Base-by-base conservation (phyloP, 2,888 invertebrate genomes). In the Morpho deidamia region DNA sequence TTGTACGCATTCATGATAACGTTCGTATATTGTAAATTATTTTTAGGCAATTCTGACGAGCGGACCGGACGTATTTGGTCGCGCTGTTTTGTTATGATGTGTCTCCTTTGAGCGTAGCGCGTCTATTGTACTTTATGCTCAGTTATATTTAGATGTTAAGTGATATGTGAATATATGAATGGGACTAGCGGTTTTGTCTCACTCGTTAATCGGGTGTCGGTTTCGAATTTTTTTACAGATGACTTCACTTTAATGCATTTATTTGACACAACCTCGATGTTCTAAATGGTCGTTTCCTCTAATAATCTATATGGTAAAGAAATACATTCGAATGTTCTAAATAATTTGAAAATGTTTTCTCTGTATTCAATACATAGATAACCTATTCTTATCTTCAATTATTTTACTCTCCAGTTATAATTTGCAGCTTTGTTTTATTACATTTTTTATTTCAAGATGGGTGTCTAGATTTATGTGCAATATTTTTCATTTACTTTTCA, bases 11-110 rank as follows among this genome's bases (percentile, higher is more conserved):
- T 76, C 82, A 74, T 76, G 76, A 78, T 79, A 77, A 76, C 76
- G 72, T 79, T 78, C 76, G 72, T 81, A 76, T 77, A 81, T 73
- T 85, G 85, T 84, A 84, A 82, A 85, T 83, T 84, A 84, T 83
- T 83, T 70, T 68, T 80, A 81, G 75, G 61, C 60, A 79, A 74
- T 71, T 70, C 44, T 35, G 72, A 34, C 34, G 42, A 67, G 76
- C 70, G 74, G 73, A 76, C 73, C 70, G 71, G 71, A 11, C 9
- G 64, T 52, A 55, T 53, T 53, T 53, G 44, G 39, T 23, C 45
- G 53, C 68, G 66, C 58, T 68, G 62, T 69, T 66, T 67, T 70
- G 70, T 12, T 66, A 63, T 63, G 69, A 69, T 46, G 40, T 66
- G 68, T 70, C 69, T 70, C 69, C 56, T 68, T 65, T 66, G 68